Percentiles rank a stretch among this genome's conserved stretches.
These are phyloP conservation scores for Manis crassicaudata DNA, from an alignment of 2,797 vertebrate species.

Conservation along the genomic window DNA sequence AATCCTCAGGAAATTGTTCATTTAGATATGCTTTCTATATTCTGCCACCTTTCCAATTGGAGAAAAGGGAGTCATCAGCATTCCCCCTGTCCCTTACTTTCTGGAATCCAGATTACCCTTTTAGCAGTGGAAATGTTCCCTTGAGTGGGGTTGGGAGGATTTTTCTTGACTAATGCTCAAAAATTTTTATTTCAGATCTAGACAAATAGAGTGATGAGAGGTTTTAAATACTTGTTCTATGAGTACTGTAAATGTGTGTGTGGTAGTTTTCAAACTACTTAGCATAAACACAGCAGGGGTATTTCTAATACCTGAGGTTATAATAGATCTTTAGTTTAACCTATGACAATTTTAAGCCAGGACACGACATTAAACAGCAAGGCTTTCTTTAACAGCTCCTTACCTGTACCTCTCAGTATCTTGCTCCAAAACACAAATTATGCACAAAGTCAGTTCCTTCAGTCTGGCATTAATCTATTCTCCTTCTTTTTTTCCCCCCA, in stretches of 20 bases:
- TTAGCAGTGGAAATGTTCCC: background rate
- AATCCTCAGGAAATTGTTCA: background rate
- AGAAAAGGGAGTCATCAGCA: background rate
- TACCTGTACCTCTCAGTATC: background rate
- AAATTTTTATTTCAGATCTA: background rate
- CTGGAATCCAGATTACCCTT: background rate
- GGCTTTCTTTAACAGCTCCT: background rate
- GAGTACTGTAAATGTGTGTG: background rate
- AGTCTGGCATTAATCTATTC: background rate
- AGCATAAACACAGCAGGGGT: background rate
- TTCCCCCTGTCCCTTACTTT: background rate
- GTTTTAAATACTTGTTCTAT: background rate
- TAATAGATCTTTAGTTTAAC: background rate
- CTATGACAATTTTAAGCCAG: background rate
- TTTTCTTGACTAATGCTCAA: background rate
- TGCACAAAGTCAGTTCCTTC: background rate
- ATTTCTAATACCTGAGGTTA: background rate
- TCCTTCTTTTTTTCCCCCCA: background rate
- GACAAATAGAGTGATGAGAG: background rate
- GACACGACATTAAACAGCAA: background rate
- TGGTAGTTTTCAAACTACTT: background rate
- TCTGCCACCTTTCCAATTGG: background rate
- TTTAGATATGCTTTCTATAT: background rate
- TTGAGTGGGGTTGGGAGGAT: background rate
- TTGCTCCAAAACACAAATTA: background rate